Evolutionary conservation across 2,113 vertebrate species (phyloP).

Genomic region (Oncorhynchus clarkii): DNA sequence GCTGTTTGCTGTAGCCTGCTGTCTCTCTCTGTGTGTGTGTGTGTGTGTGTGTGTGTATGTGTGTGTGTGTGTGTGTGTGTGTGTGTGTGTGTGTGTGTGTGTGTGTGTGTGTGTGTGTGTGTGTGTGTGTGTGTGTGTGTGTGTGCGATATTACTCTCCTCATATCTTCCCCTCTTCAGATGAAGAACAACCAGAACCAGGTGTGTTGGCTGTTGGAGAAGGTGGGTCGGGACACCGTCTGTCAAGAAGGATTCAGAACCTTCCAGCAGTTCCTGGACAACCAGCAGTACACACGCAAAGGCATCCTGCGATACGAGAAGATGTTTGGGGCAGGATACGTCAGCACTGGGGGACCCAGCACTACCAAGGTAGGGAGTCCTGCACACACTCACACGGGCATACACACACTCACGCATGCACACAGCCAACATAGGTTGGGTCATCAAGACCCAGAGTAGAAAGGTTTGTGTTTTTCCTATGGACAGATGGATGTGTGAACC

Average conservation of each 20-base stretch:
- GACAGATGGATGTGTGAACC: not conserved
- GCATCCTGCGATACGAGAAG: constrained; percentile 83
- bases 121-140: too few species aligned
- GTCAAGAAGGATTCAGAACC: constrained; percentile 64
- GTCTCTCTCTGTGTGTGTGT: too few species aligned
- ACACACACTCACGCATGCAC: too few species aligned
- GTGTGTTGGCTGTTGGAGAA: constrained; percentile 82
- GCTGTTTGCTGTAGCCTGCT: too few species aligned
- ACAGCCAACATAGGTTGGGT: too few species aligned
- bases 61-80: too few species aligned
- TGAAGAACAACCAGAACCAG: constrained; percentile 84
- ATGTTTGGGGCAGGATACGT: constrained; percentile 81
- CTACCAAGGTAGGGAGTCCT: constrained; percentile 72
- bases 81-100: too few species aligned
- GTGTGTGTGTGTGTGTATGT: too few species aligned
- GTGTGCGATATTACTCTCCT: not conserved
- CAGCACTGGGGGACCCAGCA: constrained; percentile 78
- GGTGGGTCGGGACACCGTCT: constrained; percentile 47
- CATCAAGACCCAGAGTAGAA: too few species aligned
- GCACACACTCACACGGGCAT: too few species aligned
- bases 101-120: too few species aligned
- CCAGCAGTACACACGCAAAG: constrained; percentile 76
- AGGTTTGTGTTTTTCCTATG: too few species aligned
- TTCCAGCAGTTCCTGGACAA: constrained; percentile 84
- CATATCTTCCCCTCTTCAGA: constrained; percentile 49